phyloP scores from a whole-genome alignment of 2,797 vertebrate genomes.

The Squalus acanthias region DNA sequence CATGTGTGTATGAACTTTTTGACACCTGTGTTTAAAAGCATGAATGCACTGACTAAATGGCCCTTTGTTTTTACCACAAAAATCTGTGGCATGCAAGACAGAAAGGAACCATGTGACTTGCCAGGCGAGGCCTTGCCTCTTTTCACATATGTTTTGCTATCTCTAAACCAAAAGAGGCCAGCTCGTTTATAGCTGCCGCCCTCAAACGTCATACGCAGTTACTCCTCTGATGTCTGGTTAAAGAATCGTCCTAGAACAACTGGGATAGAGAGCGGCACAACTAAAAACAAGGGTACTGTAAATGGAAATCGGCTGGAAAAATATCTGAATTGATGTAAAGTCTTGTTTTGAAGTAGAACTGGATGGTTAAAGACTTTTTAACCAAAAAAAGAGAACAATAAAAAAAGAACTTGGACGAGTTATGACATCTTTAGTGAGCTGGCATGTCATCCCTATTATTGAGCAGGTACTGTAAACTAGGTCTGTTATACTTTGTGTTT shows the following conservation, averaged over 20 bases:
- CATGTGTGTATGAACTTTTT: no score
- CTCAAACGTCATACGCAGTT: background rate
- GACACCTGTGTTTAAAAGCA: conserved; percentile 18
- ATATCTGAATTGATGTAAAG: background rate
- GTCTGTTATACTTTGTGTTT: background rate
- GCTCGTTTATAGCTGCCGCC: conserved; percentile 28
- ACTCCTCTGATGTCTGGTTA: background rate
- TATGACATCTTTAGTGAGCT: conserved; percentile 16
- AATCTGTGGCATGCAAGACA: conserved; percentile 35
- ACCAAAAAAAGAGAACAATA: background rate
- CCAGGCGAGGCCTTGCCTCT: conserved; percentile 21
- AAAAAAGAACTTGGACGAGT: background rate
- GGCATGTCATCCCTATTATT: conserved; percentile 14
- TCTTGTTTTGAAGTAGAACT: background rate
- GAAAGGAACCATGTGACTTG: conserved; percentile 1
- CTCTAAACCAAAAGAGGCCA: conserved; percentile 27
- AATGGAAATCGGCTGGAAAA: background rate
- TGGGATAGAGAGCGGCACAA: background rate
- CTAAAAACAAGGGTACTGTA: background rate
- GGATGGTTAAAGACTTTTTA: background rate
- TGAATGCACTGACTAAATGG: background rate
- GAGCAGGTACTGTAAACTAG: conserved; percentile 18
- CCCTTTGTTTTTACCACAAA: conserved; percentile 31
- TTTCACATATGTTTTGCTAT: conserved; percentile 11
- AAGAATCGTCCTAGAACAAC: conserved; percentile 10